phyloP scores from a whole-genome alignment of 2,888 invertebrate genomes.

The Agrilus cyanescens region DNA sequence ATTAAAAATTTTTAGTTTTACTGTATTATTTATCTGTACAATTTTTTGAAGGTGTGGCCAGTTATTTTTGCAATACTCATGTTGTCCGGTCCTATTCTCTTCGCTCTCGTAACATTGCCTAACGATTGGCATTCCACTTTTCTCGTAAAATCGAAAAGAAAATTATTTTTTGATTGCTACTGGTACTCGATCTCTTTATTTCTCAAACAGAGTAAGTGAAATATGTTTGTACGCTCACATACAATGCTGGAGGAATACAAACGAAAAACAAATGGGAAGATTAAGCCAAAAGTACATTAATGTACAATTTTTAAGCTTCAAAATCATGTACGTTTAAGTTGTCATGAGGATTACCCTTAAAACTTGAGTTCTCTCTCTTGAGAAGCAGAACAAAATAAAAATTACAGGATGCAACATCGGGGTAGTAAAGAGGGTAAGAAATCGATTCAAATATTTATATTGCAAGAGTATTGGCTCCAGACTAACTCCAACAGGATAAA shows the following conservation, averaged over 20 bases:
- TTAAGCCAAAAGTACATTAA: too few relatives aligned
- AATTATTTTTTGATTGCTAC: conserved; percentile 48
- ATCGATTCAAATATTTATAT: too few relatives aligned
- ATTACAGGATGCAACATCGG: too few relatives aligned
- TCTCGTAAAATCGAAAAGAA: conserved; percentile 26
- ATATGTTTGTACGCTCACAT: conserved; percentile 1
- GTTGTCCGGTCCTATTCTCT: conserved; percentile 57
- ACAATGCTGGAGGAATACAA: conserved; percentile 2
- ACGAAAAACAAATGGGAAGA: neutral
- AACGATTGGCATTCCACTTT: conserved; percentile 41
- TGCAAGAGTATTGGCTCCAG: too few relatives aligned
- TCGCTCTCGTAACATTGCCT: conserved; percentile 53
- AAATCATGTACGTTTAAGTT: too few relatives aligned
- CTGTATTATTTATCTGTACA: conserved; percentile 1
- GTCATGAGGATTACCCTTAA: too few relatives aligned
- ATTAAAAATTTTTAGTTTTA: neutral
- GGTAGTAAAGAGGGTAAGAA: too few relatives aligned
- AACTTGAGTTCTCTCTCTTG: too few relatives aligned
- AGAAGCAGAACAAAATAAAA: too few relatives aligned
- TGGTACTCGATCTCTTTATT: conserved; percentile 64
- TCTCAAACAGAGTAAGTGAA: conserved; percentile 53
- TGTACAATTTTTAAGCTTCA: too few relatives aligned
- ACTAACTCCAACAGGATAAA: too few relatives aligned
- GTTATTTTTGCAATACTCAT: conserved; percentile 51
- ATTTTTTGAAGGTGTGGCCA: conserved; percentile 52